Percentiles rank a stretch among this genome's conserved stretches.
These are phyloP conservation scores for Chitala chitala DNA, from an alignment of 2,113 vertebrate species.

Conservation along the genomic window DNA sequence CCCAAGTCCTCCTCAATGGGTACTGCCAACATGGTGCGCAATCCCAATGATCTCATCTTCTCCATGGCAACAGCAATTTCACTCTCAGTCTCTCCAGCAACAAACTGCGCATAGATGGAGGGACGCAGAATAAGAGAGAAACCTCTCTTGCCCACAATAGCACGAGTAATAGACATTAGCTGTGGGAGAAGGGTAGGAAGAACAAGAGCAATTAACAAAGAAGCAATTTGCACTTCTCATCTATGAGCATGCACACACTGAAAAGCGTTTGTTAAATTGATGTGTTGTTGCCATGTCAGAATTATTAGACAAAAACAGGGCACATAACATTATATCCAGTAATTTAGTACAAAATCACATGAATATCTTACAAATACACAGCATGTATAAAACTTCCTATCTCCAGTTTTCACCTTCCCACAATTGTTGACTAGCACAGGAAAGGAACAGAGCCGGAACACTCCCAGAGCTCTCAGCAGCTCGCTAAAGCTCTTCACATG, in stretches of 20 bases:
- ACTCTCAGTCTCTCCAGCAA: conserved; percentile 69
- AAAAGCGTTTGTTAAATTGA: not conserved
- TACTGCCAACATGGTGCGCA: conserved; percentile 79
- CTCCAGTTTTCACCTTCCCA: conserved; percentile 54
- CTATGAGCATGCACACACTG: too few species aligned
- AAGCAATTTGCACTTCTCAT: not conserved
- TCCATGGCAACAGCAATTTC: conserved; percentile 68
- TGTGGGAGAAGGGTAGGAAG: not conserved
- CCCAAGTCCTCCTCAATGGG: conserved; percentile 81
- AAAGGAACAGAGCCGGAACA: conserved; percentile 67
- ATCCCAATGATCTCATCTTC: conserved; percentile 64
- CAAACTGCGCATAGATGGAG: conserved; percentile 76
- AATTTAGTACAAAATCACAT: not conserved
- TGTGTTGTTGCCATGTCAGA: not conserved
- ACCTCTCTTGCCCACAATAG: conserved; percentile 11
- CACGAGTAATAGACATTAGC: not conserved
- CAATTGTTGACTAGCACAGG: conserved; percentile 64
- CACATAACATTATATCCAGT: too few species aligned
- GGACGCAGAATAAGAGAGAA: not conserved
- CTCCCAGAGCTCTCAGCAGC: conserved; percentile 58
- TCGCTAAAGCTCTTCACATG: conserved; percentile 62
- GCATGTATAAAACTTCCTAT: not conserved
- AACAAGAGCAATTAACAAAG: not conserved
- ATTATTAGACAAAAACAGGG: not conserved
- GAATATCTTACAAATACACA: conserved; percentile 11